These are phyloP conservation scores for Periophthalmodon schlosseri DNA, from an alignment of 2,113 vertebrate species.

Conservation along the genomic window DNA sequence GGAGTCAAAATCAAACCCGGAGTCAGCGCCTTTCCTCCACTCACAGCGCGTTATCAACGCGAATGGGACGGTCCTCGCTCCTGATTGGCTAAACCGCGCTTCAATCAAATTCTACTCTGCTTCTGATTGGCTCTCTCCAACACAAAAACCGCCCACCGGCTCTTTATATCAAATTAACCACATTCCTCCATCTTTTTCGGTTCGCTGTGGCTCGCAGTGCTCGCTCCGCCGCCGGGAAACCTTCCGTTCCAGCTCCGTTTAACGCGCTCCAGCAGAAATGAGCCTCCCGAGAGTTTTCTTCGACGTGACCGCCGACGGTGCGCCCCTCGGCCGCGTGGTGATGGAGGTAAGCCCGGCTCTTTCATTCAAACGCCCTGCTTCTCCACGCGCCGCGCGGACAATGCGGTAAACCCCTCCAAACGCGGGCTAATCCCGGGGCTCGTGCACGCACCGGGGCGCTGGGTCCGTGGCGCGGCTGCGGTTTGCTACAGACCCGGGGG, in stretches of 20 bases:
- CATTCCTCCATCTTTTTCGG: constrained; percentile 48
- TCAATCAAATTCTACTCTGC: not conserved
- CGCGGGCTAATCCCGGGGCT: not conserved
- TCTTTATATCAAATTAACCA: constrained; percentile 49
- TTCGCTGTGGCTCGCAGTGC: constrained; percentile 13
- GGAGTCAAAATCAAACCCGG: not conserved
- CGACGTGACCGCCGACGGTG: constrained; percentile 46
- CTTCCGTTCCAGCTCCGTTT: not conserved
- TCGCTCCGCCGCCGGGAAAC: not conserved
- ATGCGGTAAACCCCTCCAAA: not conserved
- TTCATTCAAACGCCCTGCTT: not conserved
- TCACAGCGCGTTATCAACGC: not conserved
- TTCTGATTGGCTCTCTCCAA: constrained; percentile 36
- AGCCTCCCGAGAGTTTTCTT: constrained; percentile 74
- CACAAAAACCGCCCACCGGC: constrained; percentile 15
- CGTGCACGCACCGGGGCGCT: not conserved
- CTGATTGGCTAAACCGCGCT: constrained; percentile 22
- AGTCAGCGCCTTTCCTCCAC: not conserved
- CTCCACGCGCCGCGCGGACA: not conserved
- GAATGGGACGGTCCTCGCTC: fast-evolving
- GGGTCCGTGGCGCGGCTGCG: too few species aligned
- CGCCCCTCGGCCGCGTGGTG: constrained; percentile 58
- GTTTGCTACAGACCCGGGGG: not conserved
- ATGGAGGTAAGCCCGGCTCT: constrained; percentile 76
- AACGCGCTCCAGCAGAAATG: constrained; percentile 58